Base-by-base conservation (phyloP, 2,797 vertebrate species). In the Clarias fuscus region DNA sequence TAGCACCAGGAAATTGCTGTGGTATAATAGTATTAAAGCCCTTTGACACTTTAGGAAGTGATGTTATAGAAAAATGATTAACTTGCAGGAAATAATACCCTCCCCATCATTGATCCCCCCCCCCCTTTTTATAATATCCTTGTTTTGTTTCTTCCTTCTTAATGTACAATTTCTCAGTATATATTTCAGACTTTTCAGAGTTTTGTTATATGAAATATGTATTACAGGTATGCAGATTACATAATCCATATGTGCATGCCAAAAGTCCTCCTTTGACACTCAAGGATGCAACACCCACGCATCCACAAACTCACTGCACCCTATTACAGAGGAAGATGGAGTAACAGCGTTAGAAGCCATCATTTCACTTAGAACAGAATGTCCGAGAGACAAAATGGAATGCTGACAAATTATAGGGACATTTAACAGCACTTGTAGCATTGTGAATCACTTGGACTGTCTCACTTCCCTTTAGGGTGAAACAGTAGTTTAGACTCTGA, bases 401-500 rank as follows among this genome's bases (percentile, higher is more conserved):
- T 59, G 68, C 18, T 61, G 82, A 83, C 20, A 83, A 83, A 83
- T 72, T 83, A 61, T 61, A 72, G 20, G 30, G 33, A 61, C 37
- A 58, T 43, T 83, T 82, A 82, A 68, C 56, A 68, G 80, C 80
- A 82, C 64, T 68, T 82, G 80, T 82, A 82, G 43, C 62, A 40
- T n/a, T 43, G 68, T 71, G 53, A 43, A 82, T 82, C n/a, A 61
- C 65, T 59, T 58, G 13, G 68, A 37, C 22, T 72, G 53, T 24
- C 82, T 83, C 68, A 81, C 59, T 17, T 82, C 43, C 79, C 43
- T 67, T 61, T 18, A 59, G 82, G 30, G 68, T 61, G 30, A 83
- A 72, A 71, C 13, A 70, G 67, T 24, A 58, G 65, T 53, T 82
- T 58, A n/a, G 48, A 58, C 15, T 56, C 2, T 24, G 81, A 22